Conservation (phyloP, 1,140 invertebrate species). For the Holotrichia oblita region DNA sequence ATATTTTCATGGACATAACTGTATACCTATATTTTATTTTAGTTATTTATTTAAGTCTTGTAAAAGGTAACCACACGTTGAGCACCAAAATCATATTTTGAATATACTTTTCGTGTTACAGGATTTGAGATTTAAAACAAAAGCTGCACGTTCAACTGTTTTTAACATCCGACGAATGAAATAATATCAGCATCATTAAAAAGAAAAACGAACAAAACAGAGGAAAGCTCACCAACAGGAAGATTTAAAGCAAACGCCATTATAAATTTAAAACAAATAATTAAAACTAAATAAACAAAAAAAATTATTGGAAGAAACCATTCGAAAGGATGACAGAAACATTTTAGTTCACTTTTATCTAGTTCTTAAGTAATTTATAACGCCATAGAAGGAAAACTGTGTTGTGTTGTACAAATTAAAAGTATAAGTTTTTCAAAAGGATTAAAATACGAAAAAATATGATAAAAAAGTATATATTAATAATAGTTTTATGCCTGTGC, state of each 20-base stretch:
- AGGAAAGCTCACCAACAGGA: background rate
- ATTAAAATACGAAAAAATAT: background rate
- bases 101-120: slow-evolving; percentile 24
- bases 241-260: background rate
- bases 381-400: slow-evolving; percentile 24
- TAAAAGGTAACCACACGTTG: too few species aligned
- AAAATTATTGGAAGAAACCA: background rate
- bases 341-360: slow-evolving; percentile 28
- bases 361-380: slow-evolving; percentile 29
- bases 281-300: background rate
- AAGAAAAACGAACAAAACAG: background rate
- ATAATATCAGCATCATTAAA: too few species aligned
- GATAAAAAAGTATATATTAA: background rate
- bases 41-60: background rate
- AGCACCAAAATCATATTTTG: background rate
- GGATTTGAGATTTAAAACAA: slow-evolving; percentile 43
- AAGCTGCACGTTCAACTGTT: slow-evolving; percentile 41
- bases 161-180: slow-evolving; percentile 20
- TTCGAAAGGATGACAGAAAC: background rate
- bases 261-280: background rate
- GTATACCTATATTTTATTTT: background rate
- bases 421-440: slow-evolving; percentile 27
- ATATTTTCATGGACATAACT: too few species aligned
- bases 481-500: slow-evolving; percentile 9
- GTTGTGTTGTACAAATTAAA: slow-evolving; percentile 37